phyloP scores from a whole-genome alignment of 2,797 vertebrate species.

The Muscicapa striata region DNA sequence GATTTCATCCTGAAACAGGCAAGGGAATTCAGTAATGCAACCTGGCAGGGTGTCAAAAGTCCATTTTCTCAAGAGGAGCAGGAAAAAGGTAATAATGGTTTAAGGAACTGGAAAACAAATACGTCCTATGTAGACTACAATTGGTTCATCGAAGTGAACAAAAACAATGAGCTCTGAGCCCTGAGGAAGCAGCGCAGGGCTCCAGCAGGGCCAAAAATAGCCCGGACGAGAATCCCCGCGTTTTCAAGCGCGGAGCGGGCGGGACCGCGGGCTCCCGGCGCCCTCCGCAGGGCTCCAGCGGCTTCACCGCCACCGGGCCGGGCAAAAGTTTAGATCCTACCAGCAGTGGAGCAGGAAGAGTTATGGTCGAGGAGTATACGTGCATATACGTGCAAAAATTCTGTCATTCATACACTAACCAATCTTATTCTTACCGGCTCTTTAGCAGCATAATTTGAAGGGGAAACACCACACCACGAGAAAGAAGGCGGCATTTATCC shows the following conservation, averaged over 20 bases:
- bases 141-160: slow-evolving; percentile 39
- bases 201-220: slow-evolving; percentile 39
- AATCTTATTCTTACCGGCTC: background rate
- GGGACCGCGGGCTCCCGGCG: background rate
- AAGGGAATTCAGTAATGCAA: slow-evolving; percentile 20
- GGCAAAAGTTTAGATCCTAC: background rate
- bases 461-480: background rate
- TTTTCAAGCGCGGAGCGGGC: background rate
- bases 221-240: background rate
- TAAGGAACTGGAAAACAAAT: slow-evolving; percentile 48
- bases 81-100: slow-evolving; percentile 65
- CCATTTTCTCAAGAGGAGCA: slow-evolving; percentile 66
- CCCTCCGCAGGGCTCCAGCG: background rate
- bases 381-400: background rate
- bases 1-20: background rate
- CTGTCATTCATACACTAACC: background rate
- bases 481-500: background rate
- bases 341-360: background rate
- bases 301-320: background rate
- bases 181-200: slow-evolving; percentile 49
- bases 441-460: background rate
- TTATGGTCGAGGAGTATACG: background rate
- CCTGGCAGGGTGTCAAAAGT: slow-evolving; percentile 54
- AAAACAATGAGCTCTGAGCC: slow-evolving; percentile 47
- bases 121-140: slow-evolving; percentile 26